Conservation (phyloP, 2,797 vertebrate species). For the Sebastes trivittatus region DNA sequence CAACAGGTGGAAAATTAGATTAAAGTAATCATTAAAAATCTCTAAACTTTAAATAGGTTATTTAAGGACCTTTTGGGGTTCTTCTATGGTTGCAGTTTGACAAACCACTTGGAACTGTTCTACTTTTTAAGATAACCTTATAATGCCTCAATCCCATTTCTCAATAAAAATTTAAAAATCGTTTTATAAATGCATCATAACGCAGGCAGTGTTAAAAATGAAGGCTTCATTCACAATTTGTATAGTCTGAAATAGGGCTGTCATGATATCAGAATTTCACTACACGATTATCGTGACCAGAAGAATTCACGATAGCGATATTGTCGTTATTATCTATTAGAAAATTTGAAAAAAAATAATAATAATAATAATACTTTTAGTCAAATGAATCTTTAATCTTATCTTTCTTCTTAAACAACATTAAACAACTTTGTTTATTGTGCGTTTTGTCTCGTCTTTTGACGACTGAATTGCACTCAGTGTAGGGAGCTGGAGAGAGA, state of each 20-base stretch:
- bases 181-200: not conserved
- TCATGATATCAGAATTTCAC: not conserved
- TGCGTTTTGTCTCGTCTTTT: too few species aligned
- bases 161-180: not conserved
- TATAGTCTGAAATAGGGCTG: not conserved
- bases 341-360: too few species aligned
- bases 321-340: too few species aligned
- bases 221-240: not conserved
- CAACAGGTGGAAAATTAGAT: not conserved
- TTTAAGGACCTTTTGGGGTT: not conserved
- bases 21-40: not conserved
- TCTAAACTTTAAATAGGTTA: not conserved
- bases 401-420: too few species aligned
- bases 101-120: not conserved
- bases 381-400: too few species aligned
- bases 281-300: too few species aligned
- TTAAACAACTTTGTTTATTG: too few species aligned
- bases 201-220: not conserved
- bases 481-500: too few species aligned
- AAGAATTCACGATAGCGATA: too few species aligned
- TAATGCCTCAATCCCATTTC: not conserved
- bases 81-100: not conserved
- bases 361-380: too few species aligned
- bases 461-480: rapidly evolving
- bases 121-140: not conserved